Evolutionary conservation across 2,113 vertebrate species (phyloP), one percentile per base, ranked within the genome.

Genomic region (Nycticorax nycticorax): DNA sequence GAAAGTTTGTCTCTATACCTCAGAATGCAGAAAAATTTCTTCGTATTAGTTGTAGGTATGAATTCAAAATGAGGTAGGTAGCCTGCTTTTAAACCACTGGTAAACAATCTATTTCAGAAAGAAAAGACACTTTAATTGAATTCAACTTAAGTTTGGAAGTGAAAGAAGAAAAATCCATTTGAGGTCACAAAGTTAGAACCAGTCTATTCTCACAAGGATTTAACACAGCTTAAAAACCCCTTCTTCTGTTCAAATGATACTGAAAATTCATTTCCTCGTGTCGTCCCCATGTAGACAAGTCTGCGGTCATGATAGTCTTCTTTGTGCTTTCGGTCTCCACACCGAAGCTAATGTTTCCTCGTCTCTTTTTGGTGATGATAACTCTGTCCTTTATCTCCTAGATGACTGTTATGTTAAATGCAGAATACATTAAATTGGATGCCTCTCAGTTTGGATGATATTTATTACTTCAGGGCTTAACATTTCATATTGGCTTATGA

Each of bases 401-500:
- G 39, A 63, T 85, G 80, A n/a, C 69, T 79, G 68, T 87, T 53
- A 28, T 18, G 45, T 60, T 84, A 85, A 93, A 81, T 81, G 47
- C 37, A 92, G 66, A 91, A 91, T 71, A 63, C 37, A 15, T 89
- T 93, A 83, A 93, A 83, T 84, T 84, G 92, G 71, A 96, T 92
- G 27, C 47, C 91, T 97, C 74, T 91, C 76, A 21, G 50, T 92
- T 92, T 80, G 91, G 93, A 93, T 96, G 71, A 91, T 93, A 75
- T 91, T 82, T 95, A 68, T 95, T 71, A 72, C 96, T 95, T 85
- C 59, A 84, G 90, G 95, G 88, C 89, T 97, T 96, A 96, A 84
- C 52, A 92, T 94, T 97, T 97, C 89, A 94, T 96, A 91, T 97
- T 87, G 85, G 71, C 47, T 89, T 94, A 71, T 76, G 64, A 79